Base-by-base conservation (phyloP, 2,888 invertebrate genomes). In the Apamea crenata region DNA sequence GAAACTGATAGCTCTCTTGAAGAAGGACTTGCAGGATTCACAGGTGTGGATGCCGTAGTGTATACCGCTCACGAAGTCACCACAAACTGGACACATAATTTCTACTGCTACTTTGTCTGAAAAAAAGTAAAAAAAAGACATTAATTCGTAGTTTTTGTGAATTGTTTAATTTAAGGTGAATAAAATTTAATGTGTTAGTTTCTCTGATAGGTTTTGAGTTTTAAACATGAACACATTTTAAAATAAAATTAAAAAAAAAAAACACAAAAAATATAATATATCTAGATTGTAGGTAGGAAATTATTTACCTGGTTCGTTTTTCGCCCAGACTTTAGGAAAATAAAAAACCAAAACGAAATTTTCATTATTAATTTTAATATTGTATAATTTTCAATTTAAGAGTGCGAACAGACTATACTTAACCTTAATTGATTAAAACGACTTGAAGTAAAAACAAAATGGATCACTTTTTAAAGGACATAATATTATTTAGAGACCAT, bases 11-110 rank as follows among this genome's bases (percentile, higher is more conserved):
- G 91, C 78, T 63, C 94, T 84, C 78, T 92, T 93, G 88, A 94
- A 94, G 87, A 94, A 94, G 0, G 90, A 89, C 71, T 93, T 94
- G 90, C 94, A 94, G 4, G 94, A 93, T 44, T 94, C 94, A 59
- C 94, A 94, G 0, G 93, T 92, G 65, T 74, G 72, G 14, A 91
- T 78, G 0, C 94, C 94, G 80, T 94, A 94, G 79, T 94, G 94
- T 5, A 91, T 77, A 0, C 94, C 94, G 78, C 86, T 92, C 2
- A 88, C 81, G 0, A 50, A 16, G 81, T 94, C 94, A 0, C 88
- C 83, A 69, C 94, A 94, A 1, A 94, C 82, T 0, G 93, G 94
- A 74, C 94, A 94, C 5, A n/a, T 25, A n/a, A 44, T 29, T 44
- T 74, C 16, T 14, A 1, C 2, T 4, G 36, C 3, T 2, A 18